Conservation (phyloP, 1,140 invertebrate genomes). For the Procambarus virginalis region DNA sequence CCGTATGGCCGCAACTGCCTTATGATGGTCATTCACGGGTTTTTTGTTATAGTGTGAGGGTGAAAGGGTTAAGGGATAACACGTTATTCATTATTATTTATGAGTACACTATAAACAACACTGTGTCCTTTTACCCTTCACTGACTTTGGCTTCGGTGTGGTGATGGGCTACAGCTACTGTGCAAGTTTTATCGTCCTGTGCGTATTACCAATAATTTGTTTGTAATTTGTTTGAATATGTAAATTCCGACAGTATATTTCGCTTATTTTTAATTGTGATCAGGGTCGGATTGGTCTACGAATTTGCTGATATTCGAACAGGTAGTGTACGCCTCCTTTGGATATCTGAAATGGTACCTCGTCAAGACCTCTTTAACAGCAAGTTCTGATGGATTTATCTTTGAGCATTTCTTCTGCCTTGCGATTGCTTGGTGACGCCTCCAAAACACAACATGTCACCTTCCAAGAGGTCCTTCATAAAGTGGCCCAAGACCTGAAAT, state of each 20-base stretch:
- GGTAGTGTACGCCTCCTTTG: constrained; percentile 15
- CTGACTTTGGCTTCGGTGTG: not conserved
- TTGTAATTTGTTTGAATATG: no score
- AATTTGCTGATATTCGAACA: not conserved
- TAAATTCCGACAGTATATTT: not conserved
- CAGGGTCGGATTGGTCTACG: no score
- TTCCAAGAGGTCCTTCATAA: constrained; percentile 11
- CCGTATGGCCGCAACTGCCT: no score
- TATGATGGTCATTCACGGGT: not conserved
- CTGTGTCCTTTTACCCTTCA: constrained; percentile 9
- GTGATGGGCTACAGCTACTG: not conserved
- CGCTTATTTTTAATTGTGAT: not conserved
- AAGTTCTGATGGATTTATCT: constrained; percentile 19
- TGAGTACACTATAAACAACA: constrained; percentile 17
- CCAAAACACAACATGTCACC: not conserved
- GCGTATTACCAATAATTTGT: not conserved
- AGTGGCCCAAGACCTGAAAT: constrained; percentile 5
- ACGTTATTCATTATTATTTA: not conserved
- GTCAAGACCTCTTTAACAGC: not conserved
- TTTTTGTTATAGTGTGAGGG: not conserved
- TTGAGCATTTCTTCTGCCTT: constrained; percentile 10
- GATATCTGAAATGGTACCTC: not conserved
- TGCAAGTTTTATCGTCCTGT: not conserved
- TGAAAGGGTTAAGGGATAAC: not conserved
- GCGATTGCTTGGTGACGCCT: constrained; percentile 7